Evolutionary conservation across 2,113 vertebrate genomes (phyloP).

Genomic region (Pygoscelis adeliae): DNA sequence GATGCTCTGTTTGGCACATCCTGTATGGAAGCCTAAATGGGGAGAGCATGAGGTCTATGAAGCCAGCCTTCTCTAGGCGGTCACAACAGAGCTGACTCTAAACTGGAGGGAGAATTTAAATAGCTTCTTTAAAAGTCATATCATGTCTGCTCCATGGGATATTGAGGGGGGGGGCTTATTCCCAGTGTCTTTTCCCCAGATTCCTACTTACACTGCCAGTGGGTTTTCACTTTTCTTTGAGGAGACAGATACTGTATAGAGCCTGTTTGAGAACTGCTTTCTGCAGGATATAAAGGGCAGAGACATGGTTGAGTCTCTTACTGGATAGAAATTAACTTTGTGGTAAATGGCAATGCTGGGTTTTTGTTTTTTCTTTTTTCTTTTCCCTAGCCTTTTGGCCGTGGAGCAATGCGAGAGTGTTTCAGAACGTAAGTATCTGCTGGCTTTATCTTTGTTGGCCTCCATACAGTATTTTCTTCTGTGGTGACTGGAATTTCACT

Average conservation of each 20-base stretch:
- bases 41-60: not conserved
- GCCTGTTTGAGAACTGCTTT: not conserved
- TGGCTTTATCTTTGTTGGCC: not conserved
- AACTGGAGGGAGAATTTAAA: not conserved
- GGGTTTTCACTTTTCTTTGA: not conserved
- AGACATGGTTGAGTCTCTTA: not conserved
- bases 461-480: not conserved
- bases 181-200: not conserved
- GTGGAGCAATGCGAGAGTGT: constrained; percentile 96
- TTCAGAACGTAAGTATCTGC: constrained; percentile 89
- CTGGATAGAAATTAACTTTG: not conserved
- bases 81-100: not conserved
- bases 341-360: not conserved
- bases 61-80: not conserved
- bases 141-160: not conserved
- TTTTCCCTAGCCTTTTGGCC: constrained; percentile 88
- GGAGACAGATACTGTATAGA: not conserved
- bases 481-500: not conserved
- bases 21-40: not conserved
- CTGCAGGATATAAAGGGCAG: not conserved
- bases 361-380: not conserved
- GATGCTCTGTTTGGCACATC: not conserved
- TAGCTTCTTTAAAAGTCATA: not conserved
- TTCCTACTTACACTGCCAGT: not conserved
- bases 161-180: not conserved